Evolutionary conservation across 1,140 invertebrate genomes (phyloP).

Genomic region (Pseudomyrmex concolor): DNA sequence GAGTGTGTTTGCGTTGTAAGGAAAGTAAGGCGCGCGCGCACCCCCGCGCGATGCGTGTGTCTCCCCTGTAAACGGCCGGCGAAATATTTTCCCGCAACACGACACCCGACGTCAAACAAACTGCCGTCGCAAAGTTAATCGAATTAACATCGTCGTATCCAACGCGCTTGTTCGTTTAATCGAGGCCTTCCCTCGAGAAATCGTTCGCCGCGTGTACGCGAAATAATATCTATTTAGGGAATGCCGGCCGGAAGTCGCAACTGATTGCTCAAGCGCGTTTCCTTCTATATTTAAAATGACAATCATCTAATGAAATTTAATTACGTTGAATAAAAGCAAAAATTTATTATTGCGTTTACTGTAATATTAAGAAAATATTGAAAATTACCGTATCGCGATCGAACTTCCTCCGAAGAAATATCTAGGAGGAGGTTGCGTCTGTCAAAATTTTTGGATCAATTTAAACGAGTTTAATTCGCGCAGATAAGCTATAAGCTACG

Average conservation of each 20-base stretch:
- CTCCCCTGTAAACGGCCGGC: slow-evolving; percentile 50
- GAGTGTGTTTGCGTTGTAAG: slow-evolving; percentile 57
- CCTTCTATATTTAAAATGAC: not conserved
- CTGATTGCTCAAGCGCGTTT: not conserved
- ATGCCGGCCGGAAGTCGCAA: not conserved
- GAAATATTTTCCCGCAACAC: slow-evolving; percentile 61
- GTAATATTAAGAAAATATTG: not conserved
- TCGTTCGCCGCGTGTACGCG: slow-evolving; percentile 12
- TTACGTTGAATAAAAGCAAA: not conserved
- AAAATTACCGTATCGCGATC: not conserved
- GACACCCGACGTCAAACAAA: slow-evolving; percentile 63
- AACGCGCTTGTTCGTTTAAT: slow-evolving; percentile 36
- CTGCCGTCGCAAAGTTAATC: slow-evolving; percentile 62
- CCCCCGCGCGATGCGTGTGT: slow-evolving; percentile 15
- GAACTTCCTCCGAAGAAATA: not conserved
- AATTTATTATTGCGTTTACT: too few species aligned
- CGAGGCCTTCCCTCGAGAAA: slow-evolving; percentile 50
- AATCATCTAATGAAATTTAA: slow-evolving; percentile 8
- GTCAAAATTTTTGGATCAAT: not conserved
- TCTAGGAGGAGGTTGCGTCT: not conserved
- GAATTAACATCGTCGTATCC: slow-evolving; percentile 57
- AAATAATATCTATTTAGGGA: slow-evolving; percentile 31
- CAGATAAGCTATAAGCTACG: too few species aligned
- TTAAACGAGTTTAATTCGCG: not conserved
- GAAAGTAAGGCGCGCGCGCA: slow-evolving; percentile 31